Conservation (phyloP, 2,888 invertebrate genomes). For the Agelastica alni region DNA sequence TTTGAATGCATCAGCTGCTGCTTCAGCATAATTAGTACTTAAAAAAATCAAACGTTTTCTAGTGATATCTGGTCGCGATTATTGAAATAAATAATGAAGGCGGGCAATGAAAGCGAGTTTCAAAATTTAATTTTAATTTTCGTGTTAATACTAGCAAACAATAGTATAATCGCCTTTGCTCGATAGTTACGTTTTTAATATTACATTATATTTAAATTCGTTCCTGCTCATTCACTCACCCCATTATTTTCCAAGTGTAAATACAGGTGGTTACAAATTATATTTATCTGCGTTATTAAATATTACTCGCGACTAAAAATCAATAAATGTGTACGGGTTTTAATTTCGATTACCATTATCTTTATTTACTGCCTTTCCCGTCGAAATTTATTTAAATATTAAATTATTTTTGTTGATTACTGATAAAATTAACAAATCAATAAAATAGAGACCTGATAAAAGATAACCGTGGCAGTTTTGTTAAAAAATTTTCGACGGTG, state of each 20-base stretch:
- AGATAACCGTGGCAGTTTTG: conserved; percentile 40
- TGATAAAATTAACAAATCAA: conserved; percentile 51
- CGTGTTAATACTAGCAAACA: neutral
- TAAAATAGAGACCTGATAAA: conserved; percentile 47
- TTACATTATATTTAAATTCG: conserved; percentile 13
- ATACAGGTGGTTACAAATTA: conserved; percentile 42
- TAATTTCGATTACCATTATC: conserved; percentile 43
- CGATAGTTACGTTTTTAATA: neutral
- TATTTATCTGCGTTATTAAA: conserved; percentile 42
- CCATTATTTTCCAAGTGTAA: conserved; percentile 38
- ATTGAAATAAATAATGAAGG: too few species aligned
- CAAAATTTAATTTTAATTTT: neutral
- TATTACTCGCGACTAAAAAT: conserved; percentile 40
- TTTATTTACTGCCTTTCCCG: conserved; percentile 41
- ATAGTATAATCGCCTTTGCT: neutral
- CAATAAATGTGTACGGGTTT: conserved; percentile 37
- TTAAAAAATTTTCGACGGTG: conserved; percentile 30
- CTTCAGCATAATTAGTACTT: too few species aligned
- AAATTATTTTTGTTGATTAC: conserved; percentile 46
- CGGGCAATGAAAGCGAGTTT: too few species aligned
- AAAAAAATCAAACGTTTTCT: too few species aligned
- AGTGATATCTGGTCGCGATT: too few species aligned
- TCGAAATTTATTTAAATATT: conserved; percentile 47
- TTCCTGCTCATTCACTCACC: conserved; percentile 27
- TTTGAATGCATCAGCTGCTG: too few species aligned